Evolutionary conservation across 2,113 vertebrate species (phyloP), one percentile per base, ranked within the genome.

Genomic region (Boleophthalmus pectinirostris): DNA sequence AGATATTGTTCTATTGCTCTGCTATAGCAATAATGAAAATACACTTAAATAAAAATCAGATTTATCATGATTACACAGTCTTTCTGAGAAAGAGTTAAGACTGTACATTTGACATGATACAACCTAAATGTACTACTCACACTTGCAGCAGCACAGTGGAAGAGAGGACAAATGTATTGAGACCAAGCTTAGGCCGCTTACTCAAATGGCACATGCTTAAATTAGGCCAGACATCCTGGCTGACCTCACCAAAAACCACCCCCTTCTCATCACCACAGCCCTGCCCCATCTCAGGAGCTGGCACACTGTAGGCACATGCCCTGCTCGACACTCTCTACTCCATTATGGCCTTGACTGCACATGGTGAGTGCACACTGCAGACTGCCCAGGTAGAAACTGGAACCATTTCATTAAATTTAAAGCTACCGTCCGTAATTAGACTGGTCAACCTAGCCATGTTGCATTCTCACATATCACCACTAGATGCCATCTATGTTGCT

Each of bases 141-240:
- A 25, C 16, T 24, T 60, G 57, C 23, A 29, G 25, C 15, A 33
- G 57, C 24, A 60, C 13, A 16, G 57, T 57, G 21, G 64, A 20
- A 51, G 57, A 70, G 46, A 43, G 64, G 24, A 35, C 43, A 54
- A 33, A 35, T 20, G 51, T 24, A 69, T 47, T 15, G 45, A 75
- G 67, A 65, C 75, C 38, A 5, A 21, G 60, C 47, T 47, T 23
- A 64, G 68, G 61, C 57, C 35, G 11, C 56, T 71, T 1, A 56
- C 79, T 84, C 63, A 79, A 65, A 81, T 80, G 66, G 64, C 84
- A 66, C 53, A 73, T 73, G 80, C 90, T 89, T 90, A 84, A 85
- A 82, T 88, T 91, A 90, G 90, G 53, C 75, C 54, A 51, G 68
- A 81, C 66, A 67, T 65, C 66, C 65, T 85, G 60, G 20, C 43